Base-by-base conservation (phyloP, 2,113 vertebrate species). In the Myotis brandtii region DNA sequence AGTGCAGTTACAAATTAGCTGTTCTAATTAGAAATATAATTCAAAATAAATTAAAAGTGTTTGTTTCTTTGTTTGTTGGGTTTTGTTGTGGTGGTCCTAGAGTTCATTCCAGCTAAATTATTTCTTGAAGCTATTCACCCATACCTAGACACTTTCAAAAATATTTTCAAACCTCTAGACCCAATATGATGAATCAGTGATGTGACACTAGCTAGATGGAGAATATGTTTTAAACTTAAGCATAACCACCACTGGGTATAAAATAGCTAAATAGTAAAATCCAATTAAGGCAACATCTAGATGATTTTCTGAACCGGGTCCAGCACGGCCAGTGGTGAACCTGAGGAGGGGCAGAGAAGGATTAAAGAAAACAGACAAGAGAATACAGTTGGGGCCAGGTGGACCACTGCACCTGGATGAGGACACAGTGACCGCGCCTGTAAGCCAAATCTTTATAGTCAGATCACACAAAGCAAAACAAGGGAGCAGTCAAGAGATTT, bases 221-320 rank as follows among this genome's bases (percentile, higher is more conserved):
- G 40, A 86, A 59, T 86, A 59, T 75, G 18, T 88, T 83, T 84
- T 84, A 77, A 94, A 79, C 62, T 92, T 48, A 96, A 82, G 52
- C 43, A 13, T 56, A 90, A 81, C 12, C 25, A n/a, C 23, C 27
- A 83, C 8, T 76, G 18, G 13, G 3, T 37, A 94, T 20, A 6
- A 83, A 82, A 87, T 40, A 88, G 66, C 82, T 82, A 59, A 88
- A 88, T 9, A 93, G 4, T 73, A 83, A 77, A 82, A 75, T 27
- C 32, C 13, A 32, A 76, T 62, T 9, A 17, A 84, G 77, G 43
- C 23, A 89, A 79, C 9, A 75, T 48, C 40, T 27, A 11, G 73
- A 62, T 20, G 10, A 9, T 37, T 72, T 86, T 73, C 46, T 95
- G 56, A 59, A 59, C 9, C 3, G 1, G 9, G 1, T 25, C 56